Evolutionary conservation across 2,888 invertebrate genomes (phyloP).

Genomic region (Eupithecia centaureata): DNA sequence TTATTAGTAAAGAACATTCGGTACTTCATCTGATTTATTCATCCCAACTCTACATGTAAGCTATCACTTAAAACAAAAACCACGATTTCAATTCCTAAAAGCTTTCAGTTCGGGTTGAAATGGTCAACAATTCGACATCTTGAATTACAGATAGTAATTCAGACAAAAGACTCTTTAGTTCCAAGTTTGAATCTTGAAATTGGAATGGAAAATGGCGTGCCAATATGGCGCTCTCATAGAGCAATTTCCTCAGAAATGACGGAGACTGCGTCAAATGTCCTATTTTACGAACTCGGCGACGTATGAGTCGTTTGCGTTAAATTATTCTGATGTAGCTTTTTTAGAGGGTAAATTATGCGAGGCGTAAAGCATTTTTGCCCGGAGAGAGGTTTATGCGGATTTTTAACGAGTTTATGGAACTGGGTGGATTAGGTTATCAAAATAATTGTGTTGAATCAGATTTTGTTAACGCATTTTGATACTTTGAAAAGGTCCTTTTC

Average conservation of each 20-base stretch:
- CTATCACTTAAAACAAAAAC: not conserved
- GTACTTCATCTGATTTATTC: too few species aligned
- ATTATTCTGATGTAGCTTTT: conserved; percentile 35
- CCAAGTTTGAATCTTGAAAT: conserved; percentile 61
- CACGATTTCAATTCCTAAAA: not conserved
- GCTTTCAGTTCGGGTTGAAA: not conserved
- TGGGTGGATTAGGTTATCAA: conserved; percentile 2
- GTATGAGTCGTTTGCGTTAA: conserved; percentile 35
- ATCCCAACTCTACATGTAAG: not conserved
- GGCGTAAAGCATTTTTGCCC: conserved; percentile 9
- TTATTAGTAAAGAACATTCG: too few species aligned
- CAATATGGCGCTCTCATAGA: conserved; percentile 57
- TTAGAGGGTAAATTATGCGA: conserved; percentile 18
- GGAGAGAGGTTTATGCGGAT: conserved; percentile 7
- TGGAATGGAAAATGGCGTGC: conserved; percentile 63
- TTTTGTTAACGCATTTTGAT: not conserved
- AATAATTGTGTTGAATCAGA: not conserved
- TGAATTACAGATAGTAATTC: conserved; percentile 11
- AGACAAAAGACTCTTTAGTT: conserved; percentile 31
- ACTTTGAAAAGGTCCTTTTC: not conserved
- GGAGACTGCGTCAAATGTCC: conserved; percentile 46
- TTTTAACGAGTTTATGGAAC: conserved; percentile 11
- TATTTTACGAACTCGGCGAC: conserved; percentile 46
- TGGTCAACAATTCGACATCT: conserved; percentile 14
- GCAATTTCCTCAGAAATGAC: conserved; percentile 52